Evolutionary conservation across 2,888 invertebrate species (phyloP).

Genomic region (Ectropis crepuscularia): DNA sequence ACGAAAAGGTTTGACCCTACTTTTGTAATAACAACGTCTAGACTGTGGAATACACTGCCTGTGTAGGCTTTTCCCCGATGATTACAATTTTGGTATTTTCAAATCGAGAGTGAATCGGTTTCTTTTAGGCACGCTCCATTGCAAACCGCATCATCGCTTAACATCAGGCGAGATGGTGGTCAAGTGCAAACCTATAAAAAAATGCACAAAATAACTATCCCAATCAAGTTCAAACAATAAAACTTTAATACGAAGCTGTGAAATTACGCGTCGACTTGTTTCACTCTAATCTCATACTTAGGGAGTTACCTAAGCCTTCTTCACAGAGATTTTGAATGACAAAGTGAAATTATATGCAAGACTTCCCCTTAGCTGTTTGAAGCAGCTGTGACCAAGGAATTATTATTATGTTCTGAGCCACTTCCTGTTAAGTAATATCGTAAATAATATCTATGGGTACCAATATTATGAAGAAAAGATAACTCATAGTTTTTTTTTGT

Average conservation of each 20-base stretch:
- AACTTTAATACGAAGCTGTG: constrained; percentile 3
- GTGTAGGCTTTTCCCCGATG: too few relatives aligned
- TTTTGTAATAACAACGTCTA: too few relatives aligned
- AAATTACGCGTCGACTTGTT: constrained; percentile 1
- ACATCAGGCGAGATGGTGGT: too few relatives aligned
- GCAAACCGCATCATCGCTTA: too few relatives aligned
- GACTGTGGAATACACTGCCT: too few relatives aligned
- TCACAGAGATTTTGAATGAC: constrained; percentile 1
- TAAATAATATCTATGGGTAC: neutral
- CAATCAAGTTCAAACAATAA: neutral
- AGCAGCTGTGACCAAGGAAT: neutral
- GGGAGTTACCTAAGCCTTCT: constrained; percentile 6
- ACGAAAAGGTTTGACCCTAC: too few relatives aligned
- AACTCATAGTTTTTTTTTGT: too few relatives aligned
- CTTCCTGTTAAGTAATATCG: neutral
- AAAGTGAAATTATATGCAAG: constrained; percentile 12
- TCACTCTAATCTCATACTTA: constrained; percentile 10
- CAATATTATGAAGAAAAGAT: neutral
- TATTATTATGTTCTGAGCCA: constrained; percentile 7
- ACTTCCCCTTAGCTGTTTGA: neutral
- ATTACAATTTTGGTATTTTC: too few relatives aligned
- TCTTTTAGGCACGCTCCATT: too few relatives aligned
- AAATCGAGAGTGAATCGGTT: too few relatives aligned
- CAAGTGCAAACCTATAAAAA: too few relatives aligned
- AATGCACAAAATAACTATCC: too few relatives aligned